A percentile compares a stretch with the other conserved stretches of the same genome.
Conservation (phyloP, 2,113 vertebrate species). For the Lipophrys pholis region DNA sequence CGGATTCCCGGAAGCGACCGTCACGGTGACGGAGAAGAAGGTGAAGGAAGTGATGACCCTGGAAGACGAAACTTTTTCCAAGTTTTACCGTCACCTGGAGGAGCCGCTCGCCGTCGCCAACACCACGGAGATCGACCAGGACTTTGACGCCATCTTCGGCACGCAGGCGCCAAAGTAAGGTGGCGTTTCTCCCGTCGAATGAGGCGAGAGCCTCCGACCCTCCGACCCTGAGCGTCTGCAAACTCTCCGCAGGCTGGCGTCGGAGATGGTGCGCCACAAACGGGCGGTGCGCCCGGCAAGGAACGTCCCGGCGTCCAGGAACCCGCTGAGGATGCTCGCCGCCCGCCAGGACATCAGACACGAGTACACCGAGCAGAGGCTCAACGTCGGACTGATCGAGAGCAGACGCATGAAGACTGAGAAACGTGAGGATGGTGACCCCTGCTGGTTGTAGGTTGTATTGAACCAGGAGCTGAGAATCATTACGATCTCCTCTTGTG, state of each 20-base stretch:
- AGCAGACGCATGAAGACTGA: constrained; percentile 94
- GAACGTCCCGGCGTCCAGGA: constrained; percentile 92
- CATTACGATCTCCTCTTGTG: no score
- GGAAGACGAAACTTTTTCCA: constrained; percentile 96
- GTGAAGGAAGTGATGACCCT: constrained; percentile 98
- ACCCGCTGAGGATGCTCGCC: constrained; percentile 93
- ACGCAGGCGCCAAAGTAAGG: constrained; percentile 92
- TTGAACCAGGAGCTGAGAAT: no score
- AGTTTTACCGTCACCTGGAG: constrained; percentile 89
- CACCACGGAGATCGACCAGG: constrained; percentile 87
- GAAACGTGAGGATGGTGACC: constrained; percentile 68
- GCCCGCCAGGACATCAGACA: constrained; percentile 94
- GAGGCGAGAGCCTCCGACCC: no score
- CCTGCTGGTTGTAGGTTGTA: no score
- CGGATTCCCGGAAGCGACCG: constrained; percentile 90
- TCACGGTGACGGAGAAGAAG: constrained; percentile 92
- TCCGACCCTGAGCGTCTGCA: background rate
- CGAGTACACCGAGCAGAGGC: constrained; percentile 93
- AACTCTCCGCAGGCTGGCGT: constrained; percentile 84
- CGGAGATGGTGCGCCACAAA: constrained; percentile 93
- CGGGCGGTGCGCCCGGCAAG: constrained; percentile 90
- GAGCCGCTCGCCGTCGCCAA: constrained; percentile 82
- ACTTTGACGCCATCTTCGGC: constrained; percentile 95
- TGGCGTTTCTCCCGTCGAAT: no score
- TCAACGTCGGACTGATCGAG: constrained; percentile 94